A percentile compares a stretch with the other conserved stretches of the same genome.
phyloP scores from a whole-genome alignment of 2,113 vertebrate genomes.

The Scolopax mira region DNA sequence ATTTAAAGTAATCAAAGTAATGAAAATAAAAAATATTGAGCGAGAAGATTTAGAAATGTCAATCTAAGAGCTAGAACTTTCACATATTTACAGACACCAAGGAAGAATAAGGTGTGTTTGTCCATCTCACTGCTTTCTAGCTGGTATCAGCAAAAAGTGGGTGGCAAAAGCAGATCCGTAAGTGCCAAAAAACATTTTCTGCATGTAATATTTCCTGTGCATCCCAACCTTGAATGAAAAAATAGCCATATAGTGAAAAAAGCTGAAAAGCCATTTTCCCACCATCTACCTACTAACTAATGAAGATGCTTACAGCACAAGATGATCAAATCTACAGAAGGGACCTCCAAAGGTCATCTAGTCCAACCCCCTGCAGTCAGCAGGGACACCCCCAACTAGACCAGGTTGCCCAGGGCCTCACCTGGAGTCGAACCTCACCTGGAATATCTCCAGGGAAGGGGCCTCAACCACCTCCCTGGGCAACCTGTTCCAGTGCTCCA shows the following conservation, averaged over 20 bases:
- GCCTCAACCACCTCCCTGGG: no score
- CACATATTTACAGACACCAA: not conserved
- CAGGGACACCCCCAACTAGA: no score
- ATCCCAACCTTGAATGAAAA: not conserved
- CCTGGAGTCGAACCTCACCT: no score
- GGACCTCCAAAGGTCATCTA: no score
- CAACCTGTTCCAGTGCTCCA: no score
- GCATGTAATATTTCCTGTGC: not conserved
- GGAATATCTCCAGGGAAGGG: no score
- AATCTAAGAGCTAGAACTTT: not conserved
- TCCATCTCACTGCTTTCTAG: not conserved
- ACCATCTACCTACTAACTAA: not conserved
- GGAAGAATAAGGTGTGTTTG: not conserved
- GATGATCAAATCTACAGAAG: not conserved
- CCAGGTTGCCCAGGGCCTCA: no score
- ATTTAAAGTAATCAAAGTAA: not conserved
- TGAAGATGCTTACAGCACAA: not conserved
- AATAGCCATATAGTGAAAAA: not conserved
- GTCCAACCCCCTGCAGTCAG: no score
- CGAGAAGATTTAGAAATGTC: not conserved
- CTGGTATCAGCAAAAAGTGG: not conserved
- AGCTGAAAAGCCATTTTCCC: not conserved
- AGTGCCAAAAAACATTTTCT: not conserved
- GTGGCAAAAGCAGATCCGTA: not conserved
- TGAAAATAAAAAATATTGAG: not conserved